Conservation (phyloP, 2,797 vertebrate genomes). For the Poeciliopsis infans region DNA sequence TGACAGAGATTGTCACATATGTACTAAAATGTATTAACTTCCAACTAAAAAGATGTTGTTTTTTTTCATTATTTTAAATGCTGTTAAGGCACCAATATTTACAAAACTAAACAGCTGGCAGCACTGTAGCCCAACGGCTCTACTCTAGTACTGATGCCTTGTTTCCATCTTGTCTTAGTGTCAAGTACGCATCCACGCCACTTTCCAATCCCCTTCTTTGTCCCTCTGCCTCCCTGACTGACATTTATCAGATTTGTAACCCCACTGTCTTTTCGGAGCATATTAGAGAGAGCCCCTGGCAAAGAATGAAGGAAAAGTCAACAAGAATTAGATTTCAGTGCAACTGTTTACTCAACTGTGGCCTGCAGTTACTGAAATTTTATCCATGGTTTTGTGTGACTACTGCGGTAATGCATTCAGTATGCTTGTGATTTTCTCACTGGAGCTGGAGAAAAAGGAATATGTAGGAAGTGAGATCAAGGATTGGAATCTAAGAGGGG, state of each 20-base stretch:
- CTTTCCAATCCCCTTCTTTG: conserved; percentile 67
- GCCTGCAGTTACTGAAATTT: conserved; percentile 99
- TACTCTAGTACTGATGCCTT: conserved; percentile 49
- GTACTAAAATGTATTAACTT: background rate
- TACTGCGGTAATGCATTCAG: conserved; percentile 98
- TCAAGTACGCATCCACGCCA: conserved; percentile 79
- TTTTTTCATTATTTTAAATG: conserved; percentile 30
- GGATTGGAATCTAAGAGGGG: conserved; percentile 26
- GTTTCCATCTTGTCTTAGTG: conserved; percentile 65
- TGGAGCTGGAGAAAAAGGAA: conserved; percentile 76
- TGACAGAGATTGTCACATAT: background rate
- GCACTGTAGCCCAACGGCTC: conserved; percentile 42
- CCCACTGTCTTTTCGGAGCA: conserved; percentile 93
- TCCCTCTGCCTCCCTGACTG: conserved; percentile 82
- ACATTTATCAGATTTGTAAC: conserved; percentile 95
- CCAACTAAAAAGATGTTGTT: conserved; percentile 7
- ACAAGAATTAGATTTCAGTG: conserved; percentile 99
- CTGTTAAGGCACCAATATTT: conserved; percentile 48
- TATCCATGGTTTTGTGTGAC: conserved; percentile 99
- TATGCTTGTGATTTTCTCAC: conserved; percentile 93
- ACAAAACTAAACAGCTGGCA: conserved; percentile 50
- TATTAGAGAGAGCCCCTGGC: conserved; percentile 97
- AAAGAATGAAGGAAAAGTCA: conserved; percentile 98
- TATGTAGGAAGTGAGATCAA: conserved; percentile 48
- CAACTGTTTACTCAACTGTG: conserved; percentile 99